Percentiles rank a stretch among this genome's conserved stretches.
These are phyloP conservation scores for Limnothrissa miodon DNA, from an alignment of 2,113 vertebrate genomes.

Conservation along the genomic window DNA sequence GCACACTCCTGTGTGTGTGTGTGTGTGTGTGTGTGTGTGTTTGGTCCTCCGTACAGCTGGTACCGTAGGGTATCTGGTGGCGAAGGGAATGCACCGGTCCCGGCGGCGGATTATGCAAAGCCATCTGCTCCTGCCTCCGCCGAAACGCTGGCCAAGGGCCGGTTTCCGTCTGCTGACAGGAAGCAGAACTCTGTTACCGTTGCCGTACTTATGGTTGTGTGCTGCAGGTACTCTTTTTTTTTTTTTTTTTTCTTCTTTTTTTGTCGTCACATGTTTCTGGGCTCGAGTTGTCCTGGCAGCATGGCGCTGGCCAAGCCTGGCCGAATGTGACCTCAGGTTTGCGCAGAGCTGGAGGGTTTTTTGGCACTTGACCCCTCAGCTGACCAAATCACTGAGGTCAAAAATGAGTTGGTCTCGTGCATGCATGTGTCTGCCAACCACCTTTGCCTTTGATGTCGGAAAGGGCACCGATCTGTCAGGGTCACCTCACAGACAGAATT, in stretches of 20 bases:
- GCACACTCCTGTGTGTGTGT: too few relatives aligned
- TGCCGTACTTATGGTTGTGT: background rate
- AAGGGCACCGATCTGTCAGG: too few relatives aligned
- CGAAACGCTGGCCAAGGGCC: slow-evolving; percentile 23
- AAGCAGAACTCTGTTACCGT: background rate
- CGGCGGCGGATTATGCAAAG: slow-evolving; percentile 35
- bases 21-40: background rate
- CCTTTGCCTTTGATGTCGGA: background rate
- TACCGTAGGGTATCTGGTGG: background rate
- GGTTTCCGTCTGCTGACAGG: background rate
- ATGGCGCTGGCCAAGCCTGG: slow-evolving; percentile 1
- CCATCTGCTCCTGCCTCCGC: slow-evolving; percentile 37
- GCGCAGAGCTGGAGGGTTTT: background rate
- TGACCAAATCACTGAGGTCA: background rate
- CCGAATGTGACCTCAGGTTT: slow-evolving; percentile 15
- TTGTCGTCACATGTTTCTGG: background rate
- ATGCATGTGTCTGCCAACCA: background rate
- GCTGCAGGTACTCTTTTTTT: too few relatives aligned
- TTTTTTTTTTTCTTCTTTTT: background rate
- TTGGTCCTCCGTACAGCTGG: background rate
- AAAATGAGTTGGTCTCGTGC: background rate
- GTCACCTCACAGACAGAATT: too few relatives aligned
- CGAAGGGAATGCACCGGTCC: slow-evolving; percentile 25
- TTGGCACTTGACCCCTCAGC: background rate
- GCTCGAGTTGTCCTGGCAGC: background rate